Base-by-base conservation (phyloP, 2,797 vertebrate genomes). In the Sebastiscus tertius region DNA sequence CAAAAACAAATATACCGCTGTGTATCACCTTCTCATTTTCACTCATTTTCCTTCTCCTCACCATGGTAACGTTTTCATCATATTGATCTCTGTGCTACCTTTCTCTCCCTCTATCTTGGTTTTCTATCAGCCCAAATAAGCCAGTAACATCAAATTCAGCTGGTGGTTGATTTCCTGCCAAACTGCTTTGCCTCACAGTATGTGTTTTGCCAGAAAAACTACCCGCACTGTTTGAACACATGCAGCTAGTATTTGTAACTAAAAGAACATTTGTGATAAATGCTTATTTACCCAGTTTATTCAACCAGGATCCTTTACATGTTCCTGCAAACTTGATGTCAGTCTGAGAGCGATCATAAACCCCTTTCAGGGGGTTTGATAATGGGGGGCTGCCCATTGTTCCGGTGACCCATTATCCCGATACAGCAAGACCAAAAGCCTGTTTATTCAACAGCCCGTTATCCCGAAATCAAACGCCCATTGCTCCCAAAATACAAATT, bases 21-120 rank as follows among this genome's bases (percentile, higher is more conserved):
- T 79, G 65, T 49, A 68, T 72, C 58, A 62, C 54, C 56, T 31
- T 56, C 67, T 82, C 73, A 55, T 70, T 68, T 76, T 63, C 65
- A 59, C 20, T 39, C 6, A 68, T 74, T 80, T 46, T 66, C 20
- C 20, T 49, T 20, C 42, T 63, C 26, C 55, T 82, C 66, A 54
- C 29, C 79, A 63, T 56, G 39, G 36, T 55, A 71, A 80, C 27
- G 46, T 67, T 64, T 55, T 70, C 12, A 65, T 31, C 16, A n/a
- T 54, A 63, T 62, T 63, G 66, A 77, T 77, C 66, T 49, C 5
- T 6, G 9, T 5, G 7, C 36, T 46, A 11, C 52, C 36, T 68
- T 54, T 58, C 22, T 4, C 6, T 4, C 13, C 14, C 3, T 33
- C 70, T 46, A 55, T 5, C 9, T 24, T 49, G 11, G 2, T 24